Conservation (phyloP, 1,140 invertebrate genomes). For the Pogonomyrmex barbatus region DNA sequence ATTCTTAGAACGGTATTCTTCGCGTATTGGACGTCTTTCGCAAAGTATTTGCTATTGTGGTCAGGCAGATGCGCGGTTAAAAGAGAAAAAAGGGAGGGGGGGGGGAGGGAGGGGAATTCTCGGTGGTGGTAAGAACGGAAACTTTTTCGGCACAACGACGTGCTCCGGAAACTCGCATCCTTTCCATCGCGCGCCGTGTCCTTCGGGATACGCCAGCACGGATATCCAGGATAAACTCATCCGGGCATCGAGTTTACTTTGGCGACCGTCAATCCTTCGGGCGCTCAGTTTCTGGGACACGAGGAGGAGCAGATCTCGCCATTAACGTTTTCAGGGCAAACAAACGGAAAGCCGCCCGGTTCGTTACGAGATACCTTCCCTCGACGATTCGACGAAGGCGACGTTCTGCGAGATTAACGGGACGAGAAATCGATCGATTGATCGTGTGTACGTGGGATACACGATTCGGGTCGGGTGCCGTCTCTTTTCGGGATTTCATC, state of each 20-base stretch:
- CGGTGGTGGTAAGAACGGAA: constrained; percentile 48
- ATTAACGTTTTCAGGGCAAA: constrained; percentile 70
- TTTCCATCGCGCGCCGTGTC: constrained; percentile 39
- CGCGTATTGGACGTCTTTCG: constrained; percentile 7
- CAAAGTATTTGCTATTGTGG: constrained; percentile 58
- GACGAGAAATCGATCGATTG: constrained; percentile 58
- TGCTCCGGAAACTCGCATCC: constrained; percentile 50
- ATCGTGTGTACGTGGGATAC: constrained; percentile 48
- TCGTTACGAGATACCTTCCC: constrained; percentile 62
- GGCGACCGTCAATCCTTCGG: constrained; percentile 63
- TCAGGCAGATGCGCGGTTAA: constrained; percentile 55
- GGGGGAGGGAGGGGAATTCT: neutral
- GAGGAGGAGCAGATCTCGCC: constrained; percentile 44
- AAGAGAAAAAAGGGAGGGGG: neutral
- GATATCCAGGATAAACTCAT: constrained; percentile 39
- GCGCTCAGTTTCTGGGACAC: constrained; percentile 67
- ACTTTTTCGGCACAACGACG: constrained; percentile 55
- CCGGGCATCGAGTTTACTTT: constrained; percentile 61
- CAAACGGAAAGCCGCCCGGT: constrained; percentile 60
- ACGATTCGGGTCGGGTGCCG: neutral
- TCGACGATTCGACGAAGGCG: constrained; percentile 57
- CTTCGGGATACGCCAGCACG: constrained; percentile 36
- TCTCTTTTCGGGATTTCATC: constrained; percentile 18
- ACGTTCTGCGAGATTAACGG: constrained; percentile 56
- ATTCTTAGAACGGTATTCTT: constrained; percentile 14